Evolutionary conservation across 2,113 vertebrate species (phyloP), one percentile per base, ranked within the genome.

Genomic region (Pipa parva): DNA sequence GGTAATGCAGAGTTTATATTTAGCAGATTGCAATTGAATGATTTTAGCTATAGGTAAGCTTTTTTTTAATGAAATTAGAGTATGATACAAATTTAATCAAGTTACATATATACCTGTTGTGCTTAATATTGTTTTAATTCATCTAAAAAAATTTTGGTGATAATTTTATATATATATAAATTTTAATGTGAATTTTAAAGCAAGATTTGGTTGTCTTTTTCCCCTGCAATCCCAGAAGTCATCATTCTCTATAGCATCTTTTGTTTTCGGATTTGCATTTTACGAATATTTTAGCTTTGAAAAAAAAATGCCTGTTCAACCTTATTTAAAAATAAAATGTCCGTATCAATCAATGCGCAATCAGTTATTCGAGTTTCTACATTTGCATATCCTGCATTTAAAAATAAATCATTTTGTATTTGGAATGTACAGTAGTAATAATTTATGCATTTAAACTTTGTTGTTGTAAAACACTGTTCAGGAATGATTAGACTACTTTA

Each of bases 1-100:
- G 87, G 91, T 80, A 72, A 39, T 69, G 39, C 57, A 42, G 65
- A 68, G 22, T 69, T 69, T 49, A 60, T 69, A 42, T 48, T 60
- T 48, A 60, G 64, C 45, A 68, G 65, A 69, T 69, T 69, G 65
- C 42, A 39, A 48, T 49, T 60, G 33, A 59, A 51, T 69, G 46
- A 52, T 52, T 52, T 69, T 51, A 60, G 57, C 27, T 69, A 52
- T 42, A 42, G 52, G 56, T 52, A 37, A 60, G 65, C 25, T 27
- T 17, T 26, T 51, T 59, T 36, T 11, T 36, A 36, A 36, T 36
- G 33, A 13, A 36, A 36, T 13, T 1, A 13, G 33, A 36, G 6
- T 36, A 36, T 36, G 33, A 13, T 12, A 36, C 15, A 21, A 8
- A 15, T 25, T 22, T 13, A 27, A 46, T 46, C n/a, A n/a, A 26